Evolutionary conservation across 1,140 invertebrate species (phyloP), one percentile per base, ranked within the genome.

Genomic region (Nasonia longicornis): DNA sequence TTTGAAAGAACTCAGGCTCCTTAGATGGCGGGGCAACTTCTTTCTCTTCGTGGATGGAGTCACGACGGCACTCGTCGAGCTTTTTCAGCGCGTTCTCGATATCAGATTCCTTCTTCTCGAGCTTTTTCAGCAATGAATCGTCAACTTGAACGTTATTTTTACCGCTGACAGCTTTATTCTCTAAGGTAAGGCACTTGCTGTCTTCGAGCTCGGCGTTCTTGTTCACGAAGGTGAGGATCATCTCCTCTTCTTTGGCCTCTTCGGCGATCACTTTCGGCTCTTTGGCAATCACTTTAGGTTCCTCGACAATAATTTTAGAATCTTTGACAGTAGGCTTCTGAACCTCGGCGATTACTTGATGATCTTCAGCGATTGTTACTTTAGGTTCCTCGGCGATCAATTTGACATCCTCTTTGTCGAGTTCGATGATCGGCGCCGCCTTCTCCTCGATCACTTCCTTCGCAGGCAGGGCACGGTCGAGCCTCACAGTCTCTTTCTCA

Each of bases 1-100:
- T 83, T 0, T 82, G n/a, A 22, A 82, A 77, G 70, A 76, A 82
- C 29, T 77, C 79, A 8, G 64, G 20, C 58, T 84, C 81, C 4
- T 26, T 66, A 2, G 22, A 10, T n/a, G 45, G 14, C 10, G 16
- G 31, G 2, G 1, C 31, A 16, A 10, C 45, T 14, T 71, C 42
- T 20, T 78, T 31, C 7, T 38, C 31, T 22, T 77, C 74, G 22
- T 77, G 74, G 11, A 74, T n/a, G 6, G 77, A 58, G 45, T 78
- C 22, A 1, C 71, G 81, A 67, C 67, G 70, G n/a, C 81, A 78
- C n/a, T 82, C 77, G 14, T 82, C 42, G 8, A 82, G 72, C 35
- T 82, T 79, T 16, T 48, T 70, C n/a, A 79, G 2, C 0, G 79
- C 71, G 38, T 66, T 81, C 35, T 81, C 76, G 2, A 74, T 76